phyloP scores from a whole-genome alignment of 2,113 vertebrate species.

The Hemiscyllium ocellatum region DNA sequence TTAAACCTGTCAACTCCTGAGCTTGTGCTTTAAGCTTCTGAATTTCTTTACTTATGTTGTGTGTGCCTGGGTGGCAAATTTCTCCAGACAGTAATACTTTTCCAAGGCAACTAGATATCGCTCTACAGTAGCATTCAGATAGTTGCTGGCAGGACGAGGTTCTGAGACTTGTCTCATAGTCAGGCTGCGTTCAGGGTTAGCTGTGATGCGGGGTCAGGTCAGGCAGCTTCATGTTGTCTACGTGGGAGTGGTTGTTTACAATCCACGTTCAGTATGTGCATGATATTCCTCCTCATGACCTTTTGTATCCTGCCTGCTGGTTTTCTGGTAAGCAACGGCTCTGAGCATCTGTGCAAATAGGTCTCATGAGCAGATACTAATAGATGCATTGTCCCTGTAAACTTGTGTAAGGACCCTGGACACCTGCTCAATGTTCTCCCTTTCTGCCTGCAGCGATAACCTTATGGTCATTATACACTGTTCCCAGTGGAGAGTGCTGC shows the following conservation, averaged over 20 bases:
- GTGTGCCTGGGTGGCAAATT: not conserved
- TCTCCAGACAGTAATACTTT: not conserved
- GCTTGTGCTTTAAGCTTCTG: not conserved
- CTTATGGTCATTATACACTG: not conserved
- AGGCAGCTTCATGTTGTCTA: not conserved
- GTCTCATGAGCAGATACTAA: constrained; percentile 1
- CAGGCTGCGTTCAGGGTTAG: not conserved
- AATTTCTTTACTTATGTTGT: not conserved
- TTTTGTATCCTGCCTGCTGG: not conserved
- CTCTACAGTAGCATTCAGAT: not conserved
- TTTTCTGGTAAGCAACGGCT: not conserved
- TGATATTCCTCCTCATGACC: not conserved
- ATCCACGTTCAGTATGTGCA: not conserved
- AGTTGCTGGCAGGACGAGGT: not conserved
- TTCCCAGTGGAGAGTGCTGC: not conserved
- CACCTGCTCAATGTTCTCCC: constrained; percentile 6
- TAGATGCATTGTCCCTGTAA: constrained; percentile 17
- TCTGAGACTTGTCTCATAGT: not conserved
- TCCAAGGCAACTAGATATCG: not conserved
- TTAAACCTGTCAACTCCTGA: not conserved
- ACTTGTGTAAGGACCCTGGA: not conserved
- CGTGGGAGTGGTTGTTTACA: not conserved
- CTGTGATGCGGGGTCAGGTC: not conserved
- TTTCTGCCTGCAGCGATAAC: constrained; percentile 24
- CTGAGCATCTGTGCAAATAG: not conserved